Evolutionary conservation across 2,888 invertebrate species (phyloP).

Genomic region (Lochmaea capreae): DNA sequence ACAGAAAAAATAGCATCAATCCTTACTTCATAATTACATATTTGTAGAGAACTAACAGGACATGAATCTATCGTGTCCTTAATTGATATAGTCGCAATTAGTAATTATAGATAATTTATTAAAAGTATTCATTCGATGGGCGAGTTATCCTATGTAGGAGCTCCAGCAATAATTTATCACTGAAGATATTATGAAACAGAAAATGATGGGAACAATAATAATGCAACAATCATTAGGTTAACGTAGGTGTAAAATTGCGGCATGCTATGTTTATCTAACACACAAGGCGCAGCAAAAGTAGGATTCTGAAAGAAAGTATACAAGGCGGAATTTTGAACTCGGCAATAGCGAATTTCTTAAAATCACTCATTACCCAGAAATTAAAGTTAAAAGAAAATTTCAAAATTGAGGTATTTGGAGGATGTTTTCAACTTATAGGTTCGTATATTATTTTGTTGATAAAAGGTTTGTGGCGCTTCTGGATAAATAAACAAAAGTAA

Average conservation of each 20-base stretch:
- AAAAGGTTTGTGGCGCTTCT: too few species aligned
- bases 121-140: slow-evolving; percentile 28
- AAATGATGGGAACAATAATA: slow-evolving; percentile 34
- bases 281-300: not conserved
- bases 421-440: too few species aligned
- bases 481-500: too few species aligned
- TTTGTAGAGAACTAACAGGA: not conserved
- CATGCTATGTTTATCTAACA: slow-evolving; percentile 11
- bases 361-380: not conserved
- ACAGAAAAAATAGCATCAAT: not conserved
- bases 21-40: not conserved
- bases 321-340: too few species aligned
- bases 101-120: slow-evolving; percentile 31
- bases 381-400: too few species aligned
- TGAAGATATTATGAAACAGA: slow-evolving; percentile 29
- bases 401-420: too few species aligned
- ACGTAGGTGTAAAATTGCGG: slow-evolving; percentile 33
- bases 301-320: not conserved
- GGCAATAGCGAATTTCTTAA: too few species aligned
- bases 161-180: slow-evolving; percentile 30
- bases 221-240: slow-evolving; percentile 32
- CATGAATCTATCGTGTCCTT: slow-evolving; percentile 1
- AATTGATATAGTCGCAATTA: slow-evolving; percentile 19
- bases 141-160: slow-evolving; percentile 30
- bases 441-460: too few species aligned